Evolutionary conservation across 2,113 vertebrate genomes (phyloP).

Genomic region (Ptychochromis oligacanthus): DNA sequence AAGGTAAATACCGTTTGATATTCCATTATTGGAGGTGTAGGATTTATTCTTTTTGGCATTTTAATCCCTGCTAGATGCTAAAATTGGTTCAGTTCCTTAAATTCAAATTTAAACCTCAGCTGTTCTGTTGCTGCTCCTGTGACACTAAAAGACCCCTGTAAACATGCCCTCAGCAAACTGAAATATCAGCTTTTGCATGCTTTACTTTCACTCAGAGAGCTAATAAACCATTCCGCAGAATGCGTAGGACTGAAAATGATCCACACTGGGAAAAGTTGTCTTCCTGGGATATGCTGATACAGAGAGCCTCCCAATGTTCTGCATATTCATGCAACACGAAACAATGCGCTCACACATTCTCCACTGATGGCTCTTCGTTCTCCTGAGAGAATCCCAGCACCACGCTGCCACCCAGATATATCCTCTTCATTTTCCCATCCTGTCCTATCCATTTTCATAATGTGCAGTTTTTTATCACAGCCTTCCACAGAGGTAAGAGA

Average conservation of each 20-base stretch:
- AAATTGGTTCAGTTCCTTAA: no score
- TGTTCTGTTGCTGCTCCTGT: not conserved
- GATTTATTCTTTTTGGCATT: not conserved
- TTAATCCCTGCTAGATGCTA: no score
- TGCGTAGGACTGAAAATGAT: not conserved
- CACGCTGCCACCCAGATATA: slow-evolving; percentile 7
- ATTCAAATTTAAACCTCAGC: not conserved
- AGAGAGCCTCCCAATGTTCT: not conserved
- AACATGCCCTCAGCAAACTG: not conserved
- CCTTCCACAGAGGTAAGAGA: not conserved
- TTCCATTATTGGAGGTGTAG: not conserved
- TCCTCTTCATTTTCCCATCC: slow-evolving; percentile 16
- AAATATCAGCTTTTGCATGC: not conserved
- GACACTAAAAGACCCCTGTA: not conserved
- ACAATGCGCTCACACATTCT: slow-evolving; percentile 22
- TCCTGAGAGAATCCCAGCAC: not conserved
- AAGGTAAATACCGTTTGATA: no score
- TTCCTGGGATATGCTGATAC: not conserved
- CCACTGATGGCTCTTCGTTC: slow-evolving; percentile 16
- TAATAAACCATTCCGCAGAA: not conserved
- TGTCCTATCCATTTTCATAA: slow-evolving; percentile 39
- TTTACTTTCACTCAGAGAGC: not conserved
- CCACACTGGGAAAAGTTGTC: not conserved
- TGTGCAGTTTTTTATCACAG: slow-evolving; percentile 34
- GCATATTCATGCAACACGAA: slow-evolving; percentile 6